A percentile compares a stretch with the other conserved stretches of the same genome.
Conservation (phyloP, 2,113 vertebrate genomes). For the Todiramphus chloris region DNA sequence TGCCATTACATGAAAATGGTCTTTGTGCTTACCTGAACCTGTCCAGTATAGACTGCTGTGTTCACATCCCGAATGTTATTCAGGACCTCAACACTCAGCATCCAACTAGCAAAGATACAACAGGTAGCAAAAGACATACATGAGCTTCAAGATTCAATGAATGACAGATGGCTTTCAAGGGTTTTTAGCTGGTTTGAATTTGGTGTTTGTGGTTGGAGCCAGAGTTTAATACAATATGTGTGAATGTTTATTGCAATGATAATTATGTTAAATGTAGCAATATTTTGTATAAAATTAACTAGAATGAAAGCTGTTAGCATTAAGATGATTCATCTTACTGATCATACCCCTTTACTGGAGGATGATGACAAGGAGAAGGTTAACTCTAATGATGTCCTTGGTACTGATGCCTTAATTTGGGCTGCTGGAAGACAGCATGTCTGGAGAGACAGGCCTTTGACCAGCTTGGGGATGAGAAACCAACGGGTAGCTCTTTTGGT, state of each 20-base stretch:
- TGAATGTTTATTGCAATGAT: background rate
- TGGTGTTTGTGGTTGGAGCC: background rate
- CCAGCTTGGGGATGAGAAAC: background rate
- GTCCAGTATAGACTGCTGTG: background rate
- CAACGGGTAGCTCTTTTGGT: background rate
- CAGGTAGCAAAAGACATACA: background rate
- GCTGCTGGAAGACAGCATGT: background rate
- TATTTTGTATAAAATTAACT: background rate
- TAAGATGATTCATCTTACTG: background rate
- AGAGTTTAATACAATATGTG: background rate
- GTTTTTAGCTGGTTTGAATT: background rate
- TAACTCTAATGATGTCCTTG: background rate
- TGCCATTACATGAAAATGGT: background rate
- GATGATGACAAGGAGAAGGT: background rate
- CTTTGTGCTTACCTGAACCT: background rate
- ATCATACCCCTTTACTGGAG: background rate
- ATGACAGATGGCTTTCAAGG: background rate
- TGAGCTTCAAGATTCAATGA: background rate
- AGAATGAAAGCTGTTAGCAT: background rate
- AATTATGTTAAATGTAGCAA: background rate
- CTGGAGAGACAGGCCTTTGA: background rate
- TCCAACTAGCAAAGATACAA: background rate
- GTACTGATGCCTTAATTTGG: background rate
- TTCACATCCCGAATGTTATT: background rate
- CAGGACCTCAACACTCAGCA: background rate